phyloP scores from a whole-genome alignment of 2,113 vertebrate species.

The Heterotilapia buettikoferi region DNA sequence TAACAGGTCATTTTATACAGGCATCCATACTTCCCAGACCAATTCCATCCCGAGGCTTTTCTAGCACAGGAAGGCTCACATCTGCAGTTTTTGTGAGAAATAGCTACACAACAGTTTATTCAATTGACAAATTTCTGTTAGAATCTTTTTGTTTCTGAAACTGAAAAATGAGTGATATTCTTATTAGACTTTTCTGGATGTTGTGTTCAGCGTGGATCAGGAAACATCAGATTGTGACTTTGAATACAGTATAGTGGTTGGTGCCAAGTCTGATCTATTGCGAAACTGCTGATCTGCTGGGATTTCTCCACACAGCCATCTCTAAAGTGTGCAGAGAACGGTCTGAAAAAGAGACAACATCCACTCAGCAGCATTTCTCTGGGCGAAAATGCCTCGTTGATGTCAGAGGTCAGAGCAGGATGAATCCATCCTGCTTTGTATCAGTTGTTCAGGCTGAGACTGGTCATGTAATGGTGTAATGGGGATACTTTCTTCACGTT shows the following conservation, averaged over 20 bases:
- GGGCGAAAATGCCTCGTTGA: neutral
- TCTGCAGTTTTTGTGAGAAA: neutral
- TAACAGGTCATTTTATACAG: neutral
- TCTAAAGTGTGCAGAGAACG: neutral
- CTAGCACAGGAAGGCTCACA: neutral
- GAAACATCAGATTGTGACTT: neutral
- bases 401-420: neutral
- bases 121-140: neutral
- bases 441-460: neutral
- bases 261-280: rapidly evolving
- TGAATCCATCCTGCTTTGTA: neutral
- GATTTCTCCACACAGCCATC: neutral
- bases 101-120: neutral
- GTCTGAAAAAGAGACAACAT: neutral
- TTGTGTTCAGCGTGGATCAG: neutral
- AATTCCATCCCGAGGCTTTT: neutral
- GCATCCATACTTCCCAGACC: neutral
- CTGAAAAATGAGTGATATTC: neutral
- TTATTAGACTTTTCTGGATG: neutral
- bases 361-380: neutral
- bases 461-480: neutral
- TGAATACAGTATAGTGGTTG: neutral
- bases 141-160: neutral
- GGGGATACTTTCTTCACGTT: neutral
- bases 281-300: neutral